These are phyloP conservation scores for Proisotoma minuta DNA, from an alignment of 2,888 invertebrate genomes.

Conservation along the genomic window DNA sequence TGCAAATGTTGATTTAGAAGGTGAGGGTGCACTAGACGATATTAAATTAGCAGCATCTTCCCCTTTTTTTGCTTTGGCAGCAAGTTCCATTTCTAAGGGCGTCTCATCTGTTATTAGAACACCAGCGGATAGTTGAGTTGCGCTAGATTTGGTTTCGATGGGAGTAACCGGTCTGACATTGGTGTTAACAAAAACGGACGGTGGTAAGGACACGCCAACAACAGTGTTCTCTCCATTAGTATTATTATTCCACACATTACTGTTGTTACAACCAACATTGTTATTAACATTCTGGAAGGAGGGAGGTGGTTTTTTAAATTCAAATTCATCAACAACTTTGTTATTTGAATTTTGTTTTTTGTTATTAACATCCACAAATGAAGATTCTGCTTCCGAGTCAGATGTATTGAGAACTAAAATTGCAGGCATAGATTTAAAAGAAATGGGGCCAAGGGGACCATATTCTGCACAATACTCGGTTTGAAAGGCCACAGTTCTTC, in stretches of 20 bases:
- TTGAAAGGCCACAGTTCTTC: constrained; percentile 42
- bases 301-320: background rate
- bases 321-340: background rate
- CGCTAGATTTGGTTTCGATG: constrained; percentile 38
- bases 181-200: constrained; percentile 17
- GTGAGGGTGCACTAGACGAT: background rate
- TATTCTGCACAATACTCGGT: constrained; percentile 43
- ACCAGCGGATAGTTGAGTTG: constrained; percentile 41
- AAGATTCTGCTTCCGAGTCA: constrained; percentile 32
- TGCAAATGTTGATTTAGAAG: constrained; percentile 25
- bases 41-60: no score
- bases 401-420: constrained; percentile 39
- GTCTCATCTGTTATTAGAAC: constrained; percentile 26
- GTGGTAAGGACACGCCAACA: no score
- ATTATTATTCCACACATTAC: background rate
- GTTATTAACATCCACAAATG: background rate
- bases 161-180: constrained; percentile 19
- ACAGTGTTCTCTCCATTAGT: no score
- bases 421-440: constrained; percentile 32
- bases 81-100: background rate
- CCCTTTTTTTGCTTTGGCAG: background rate
- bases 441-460: constrained; percentile 34
- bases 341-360: background rate
- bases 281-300: background rate
- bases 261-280: background rate